These are phyloP conservation scores for Aphelenchoides fujianensis DNA, from an alignment of 1,140 invertebrate genomes.

Conservation along the genomic window DNA sequence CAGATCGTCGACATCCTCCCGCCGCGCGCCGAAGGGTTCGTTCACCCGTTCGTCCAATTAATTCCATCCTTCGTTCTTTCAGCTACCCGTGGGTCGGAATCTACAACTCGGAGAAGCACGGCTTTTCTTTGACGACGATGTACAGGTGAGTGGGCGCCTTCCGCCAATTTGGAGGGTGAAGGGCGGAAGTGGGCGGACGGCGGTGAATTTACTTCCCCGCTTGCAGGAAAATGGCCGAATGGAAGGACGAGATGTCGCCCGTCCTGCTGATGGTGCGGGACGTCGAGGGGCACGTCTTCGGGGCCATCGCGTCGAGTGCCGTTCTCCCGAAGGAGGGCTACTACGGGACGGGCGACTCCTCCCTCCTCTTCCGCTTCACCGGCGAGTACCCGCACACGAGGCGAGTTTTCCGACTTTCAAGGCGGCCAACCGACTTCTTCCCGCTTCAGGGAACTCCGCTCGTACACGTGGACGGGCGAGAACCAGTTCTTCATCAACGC, in stretches of 20 bases:
- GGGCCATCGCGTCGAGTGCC: constrained; percentile 85
- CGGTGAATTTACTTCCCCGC: too few species aligned
- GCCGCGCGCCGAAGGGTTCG: constrained; percentile 78
- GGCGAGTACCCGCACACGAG: constrained; percentile 63
- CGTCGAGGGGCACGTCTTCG: constrained; percentile 77
- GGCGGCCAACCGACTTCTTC: too few species aligned
- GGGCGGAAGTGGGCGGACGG: too few species aligned
- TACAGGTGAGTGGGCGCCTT: constrained; percentile 74
- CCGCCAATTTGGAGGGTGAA: too few species aligned
- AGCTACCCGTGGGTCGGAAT: constrained; percentile 83
- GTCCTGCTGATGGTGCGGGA: constrained; percentile 58
- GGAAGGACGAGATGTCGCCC: constrained; percentile 61
- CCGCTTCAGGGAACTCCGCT: constrained; percentile 71
- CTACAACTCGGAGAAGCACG: constrained; percentile 92
- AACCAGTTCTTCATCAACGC: constrained; percentile 98
- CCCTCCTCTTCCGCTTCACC: constrained; percentile 82
- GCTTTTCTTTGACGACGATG: constrained; percentile 91
- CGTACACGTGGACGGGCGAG: constrained; percentile 94
- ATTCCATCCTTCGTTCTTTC: background rate
- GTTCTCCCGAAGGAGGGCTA: constrained; percentile 89
- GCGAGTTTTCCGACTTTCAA: constrained; percentile 39
- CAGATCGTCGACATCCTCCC: constrained; percentile 70
- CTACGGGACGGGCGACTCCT: constrained; percentile 94
- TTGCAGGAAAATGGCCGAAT: constrained; percentile 61
- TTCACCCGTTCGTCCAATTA: too few species aligned